phyloP scores from a whole-genome alignment of 2,888 invertebrate species.

The Troilus luridus region DNA sequence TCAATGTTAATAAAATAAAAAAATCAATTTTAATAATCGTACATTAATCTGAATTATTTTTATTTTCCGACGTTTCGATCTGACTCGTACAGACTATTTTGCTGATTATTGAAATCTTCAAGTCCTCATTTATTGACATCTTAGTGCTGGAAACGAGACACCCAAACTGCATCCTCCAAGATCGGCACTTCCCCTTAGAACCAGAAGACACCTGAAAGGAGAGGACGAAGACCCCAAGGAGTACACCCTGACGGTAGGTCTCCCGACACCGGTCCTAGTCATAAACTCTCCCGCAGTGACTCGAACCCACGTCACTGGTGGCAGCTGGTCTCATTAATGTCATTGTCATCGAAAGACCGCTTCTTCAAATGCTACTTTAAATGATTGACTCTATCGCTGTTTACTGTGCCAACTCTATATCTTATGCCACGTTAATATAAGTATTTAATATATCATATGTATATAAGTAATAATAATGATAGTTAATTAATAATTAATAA shows the following conservation, averaged over 20 bases:
- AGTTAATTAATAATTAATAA: no score
- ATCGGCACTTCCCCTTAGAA: not conserved
- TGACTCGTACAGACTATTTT: no score
- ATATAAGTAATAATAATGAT: no score
- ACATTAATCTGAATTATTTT: no score
- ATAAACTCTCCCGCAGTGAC: not conserved
- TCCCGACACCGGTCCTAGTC: not conserved
- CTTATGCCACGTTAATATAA: not conserved
- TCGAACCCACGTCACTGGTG: not conserved
- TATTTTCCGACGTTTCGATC: no score
- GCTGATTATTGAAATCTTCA: no score
- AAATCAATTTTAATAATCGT: no score
- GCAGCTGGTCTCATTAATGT: not conserved
- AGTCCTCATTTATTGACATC: no score
- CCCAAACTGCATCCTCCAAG: not conserved
- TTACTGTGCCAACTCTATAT: not conserved
- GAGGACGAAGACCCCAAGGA: slow-evolving; percentile 16
- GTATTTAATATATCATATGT: no score
- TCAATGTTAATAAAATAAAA: no score
- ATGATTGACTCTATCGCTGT: not conserved
- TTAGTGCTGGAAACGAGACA: no score
- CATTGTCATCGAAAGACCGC: not conserved
- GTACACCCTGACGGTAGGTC: slow-evolving; percentile 12
- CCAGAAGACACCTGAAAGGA: not conserved
- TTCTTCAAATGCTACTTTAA: not conserved